Evolutionary conservation across 1,140 invertebrate species (phyloP).

Genomic region (Bombus ignitus): DNA sequence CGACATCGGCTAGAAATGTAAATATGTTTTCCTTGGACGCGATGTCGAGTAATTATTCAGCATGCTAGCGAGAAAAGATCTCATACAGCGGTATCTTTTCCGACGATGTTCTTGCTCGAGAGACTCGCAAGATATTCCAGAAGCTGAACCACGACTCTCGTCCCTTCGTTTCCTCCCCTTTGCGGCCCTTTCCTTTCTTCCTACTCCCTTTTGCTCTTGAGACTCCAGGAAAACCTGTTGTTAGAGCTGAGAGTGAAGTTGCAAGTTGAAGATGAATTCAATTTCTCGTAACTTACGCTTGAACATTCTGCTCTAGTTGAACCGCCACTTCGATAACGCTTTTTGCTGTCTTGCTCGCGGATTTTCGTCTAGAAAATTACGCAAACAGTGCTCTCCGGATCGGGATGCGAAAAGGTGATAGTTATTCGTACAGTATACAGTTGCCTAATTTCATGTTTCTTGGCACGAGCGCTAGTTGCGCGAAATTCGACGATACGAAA

Average conservation of each 20-base stretch:
- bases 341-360: not conserved
- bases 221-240: not conserved
- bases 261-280: slow-evolving; percentile 1
- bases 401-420: not conserved
- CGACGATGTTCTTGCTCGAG: not conserved
- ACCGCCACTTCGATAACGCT: not conserved
- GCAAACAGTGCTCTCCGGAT: not conserved
- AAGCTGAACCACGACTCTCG: not conserved
- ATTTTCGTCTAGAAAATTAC: not conserved
- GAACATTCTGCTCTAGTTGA: not conserved
- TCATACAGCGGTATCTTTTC: slow-evolving; percentile 1
- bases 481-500: not conserved
- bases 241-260: not conserved
- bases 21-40: slow-evolving; percentile 45
- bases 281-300: not conserved
- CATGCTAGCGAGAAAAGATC: not conserved
- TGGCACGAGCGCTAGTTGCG: no score
- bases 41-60: slow-evolving; percentile 53
- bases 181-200: not conserved
- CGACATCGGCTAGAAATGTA: slow-evolving; percentile 15
- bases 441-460: not conserved
- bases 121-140: not conserved
- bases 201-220: not conserved
- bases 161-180: not conserved
- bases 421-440: slow-evolving; percentile 1